These are phyloP conservation scores for Brachyistius frenatus DNA, from an alignment of 2,113 vertebrate species.

Conservation along the genomic window DNA sequence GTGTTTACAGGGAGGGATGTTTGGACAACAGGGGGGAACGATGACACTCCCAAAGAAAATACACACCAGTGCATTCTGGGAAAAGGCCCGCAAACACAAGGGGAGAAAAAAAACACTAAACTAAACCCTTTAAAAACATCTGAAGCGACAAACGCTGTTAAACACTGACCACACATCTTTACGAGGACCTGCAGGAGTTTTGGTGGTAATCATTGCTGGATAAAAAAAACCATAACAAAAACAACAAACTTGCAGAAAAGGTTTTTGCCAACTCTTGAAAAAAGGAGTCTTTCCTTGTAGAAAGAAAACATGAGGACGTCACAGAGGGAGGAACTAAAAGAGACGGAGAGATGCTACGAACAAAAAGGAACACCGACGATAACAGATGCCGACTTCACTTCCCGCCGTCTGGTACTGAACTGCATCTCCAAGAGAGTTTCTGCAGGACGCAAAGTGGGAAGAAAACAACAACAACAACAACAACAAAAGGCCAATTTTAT, in stretches of 20 bases:
- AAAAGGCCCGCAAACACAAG: neutral
- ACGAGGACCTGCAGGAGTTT: too few relatives aligned
- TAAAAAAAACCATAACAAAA: neutral
- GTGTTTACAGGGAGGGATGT: neutral
- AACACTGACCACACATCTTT: too few relatives aligned
- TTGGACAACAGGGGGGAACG: neutral
- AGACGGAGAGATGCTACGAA: constrained; percentile 6
- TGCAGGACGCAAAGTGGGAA: neutral
- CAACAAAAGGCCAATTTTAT: neutral
- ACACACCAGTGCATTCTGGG: constrained; percentile 10
- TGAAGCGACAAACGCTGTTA: neutral
- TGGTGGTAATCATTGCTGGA: too few relatives aligned
- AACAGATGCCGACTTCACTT: neutral
- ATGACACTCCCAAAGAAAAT: constrained; percentile 31
- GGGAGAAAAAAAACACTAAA: neutral
- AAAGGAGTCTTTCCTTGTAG: neutral
- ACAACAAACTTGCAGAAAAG: neutral
- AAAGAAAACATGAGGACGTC: neutral
- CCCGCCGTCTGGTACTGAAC: neutral
- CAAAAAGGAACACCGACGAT: too few relatives aligned
- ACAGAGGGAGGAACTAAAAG: neutral
- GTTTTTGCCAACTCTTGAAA: constrained; percentile 14
- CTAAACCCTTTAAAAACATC: constrained; percentile 50
- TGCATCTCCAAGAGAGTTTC: neutral
- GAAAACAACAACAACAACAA: neutral